Evolutionary conservation across 2,113 vertebrate species (phyloP).

Genomic region (Egretta garzetta): DNA sequence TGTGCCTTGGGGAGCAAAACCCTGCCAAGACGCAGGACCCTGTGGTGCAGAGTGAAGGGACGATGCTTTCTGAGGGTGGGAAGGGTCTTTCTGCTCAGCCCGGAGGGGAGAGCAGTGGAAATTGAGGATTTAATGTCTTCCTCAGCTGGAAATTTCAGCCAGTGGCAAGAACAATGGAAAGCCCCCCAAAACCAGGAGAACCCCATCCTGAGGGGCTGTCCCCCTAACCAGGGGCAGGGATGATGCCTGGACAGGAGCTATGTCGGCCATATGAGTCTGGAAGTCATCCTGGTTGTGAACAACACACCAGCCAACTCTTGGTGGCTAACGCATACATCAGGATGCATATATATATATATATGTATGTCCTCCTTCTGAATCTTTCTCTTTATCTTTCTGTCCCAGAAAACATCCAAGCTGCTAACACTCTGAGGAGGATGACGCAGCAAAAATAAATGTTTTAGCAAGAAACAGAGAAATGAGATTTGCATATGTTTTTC

Average conservation of each 20-base stretch:
- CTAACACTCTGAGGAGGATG: background rate
- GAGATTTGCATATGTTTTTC: background rate
- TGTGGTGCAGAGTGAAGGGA: accelerated
- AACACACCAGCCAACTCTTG: background rate
- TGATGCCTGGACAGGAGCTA: background rate
- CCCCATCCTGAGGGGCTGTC: background rate
- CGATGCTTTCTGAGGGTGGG: no score
- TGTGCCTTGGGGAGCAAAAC: background rate
- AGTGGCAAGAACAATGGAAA: background rate
- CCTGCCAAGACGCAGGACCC: background rate
- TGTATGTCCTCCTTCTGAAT: background rate
- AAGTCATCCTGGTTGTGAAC: background rate
- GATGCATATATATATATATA: accelerated
- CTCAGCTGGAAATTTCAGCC: background rate
- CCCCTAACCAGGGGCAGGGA: background rate
- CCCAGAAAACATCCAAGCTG: background rate
- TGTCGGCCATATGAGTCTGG: background rate
- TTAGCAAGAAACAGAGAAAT: background rate
- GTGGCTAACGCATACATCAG: background rate
- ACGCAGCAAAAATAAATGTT: background rate
- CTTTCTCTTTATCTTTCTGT: background rate
- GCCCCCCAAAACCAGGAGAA: accelerated
- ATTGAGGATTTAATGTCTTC: background rate
- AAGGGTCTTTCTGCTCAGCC: background rate
- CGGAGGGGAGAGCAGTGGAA: background rate